phyloP scores from a whole-genome alignment of 2,888 invertebrate species.

The Cabera pusaria region DNA sequence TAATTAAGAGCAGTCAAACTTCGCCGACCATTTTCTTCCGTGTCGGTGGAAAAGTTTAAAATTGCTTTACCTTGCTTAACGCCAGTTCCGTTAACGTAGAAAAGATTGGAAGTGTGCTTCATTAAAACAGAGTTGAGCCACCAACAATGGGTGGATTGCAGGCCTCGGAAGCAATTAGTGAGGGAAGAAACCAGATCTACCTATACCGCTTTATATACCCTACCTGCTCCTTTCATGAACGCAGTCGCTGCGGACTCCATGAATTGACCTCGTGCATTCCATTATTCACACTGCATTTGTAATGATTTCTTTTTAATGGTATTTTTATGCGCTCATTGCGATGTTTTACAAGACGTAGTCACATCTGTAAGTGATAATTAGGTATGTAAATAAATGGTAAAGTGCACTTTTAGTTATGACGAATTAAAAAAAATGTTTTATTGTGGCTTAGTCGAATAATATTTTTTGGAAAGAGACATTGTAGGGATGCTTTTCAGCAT shows the following conservation, averaged over 20 bases:
- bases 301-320: conserved; percentile 6
- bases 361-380: too few species aligned
- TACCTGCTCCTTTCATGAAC: conserved; percentile 26
- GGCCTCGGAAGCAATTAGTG: conserved; percentile 69
- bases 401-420: too few species aligned
- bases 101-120: conserved; percentile 71
- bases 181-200: conserved; percentile 29
- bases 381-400: too few species aligned
- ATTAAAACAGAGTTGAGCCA: conserved; percentile 63
- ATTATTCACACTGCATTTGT: conserved; percentile 9
- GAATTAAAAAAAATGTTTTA: too few species aligned
- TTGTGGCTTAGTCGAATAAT: too few species aligned
- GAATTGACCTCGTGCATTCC: conserved; percentile 26
- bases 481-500: too few species aligned
- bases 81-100: conserved; percentile 49
- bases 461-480: too few species aligned
- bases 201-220: conserved; percentile 34
- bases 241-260: conserved; percentile 23
- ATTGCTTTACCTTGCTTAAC: conserved; percentile 61
- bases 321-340: too few species aligned
- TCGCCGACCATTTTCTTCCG: conserved; percentile 53
- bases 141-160: conserved; percentile 62
- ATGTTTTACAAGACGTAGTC: too few species aligned
- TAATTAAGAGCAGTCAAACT: conserved; percentile 64
- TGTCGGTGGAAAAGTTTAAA: conserved; percentile 58